phyloP scores from a whole-genome alignment of 2,888 invertebrate species.

The Drosophila pseudotalamancana region DNA sequence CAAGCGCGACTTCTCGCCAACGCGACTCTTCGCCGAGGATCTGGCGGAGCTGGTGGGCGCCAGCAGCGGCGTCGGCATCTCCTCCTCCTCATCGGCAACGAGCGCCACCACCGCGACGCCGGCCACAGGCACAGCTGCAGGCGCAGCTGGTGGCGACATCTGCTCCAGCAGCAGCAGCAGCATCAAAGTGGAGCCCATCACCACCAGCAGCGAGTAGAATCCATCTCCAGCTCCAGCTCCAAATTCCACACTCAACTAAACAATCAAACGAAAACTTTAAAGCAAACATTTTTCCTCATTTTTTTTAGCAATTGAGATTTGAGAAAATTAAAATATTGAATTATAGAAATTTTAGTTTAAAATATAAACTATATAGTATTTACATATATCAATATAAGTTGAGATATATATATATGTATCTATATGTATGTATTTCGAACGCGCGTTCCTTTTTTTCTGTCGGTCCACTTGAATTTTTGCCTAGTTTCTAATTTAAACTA shows the following conservation, averaged over 20 bases:
- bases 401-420: not conserved
- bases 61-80: constrained; percentile 48
- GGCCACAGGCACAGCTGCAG: constrained; percentile 26
- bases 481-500: constrained; percentile 28
- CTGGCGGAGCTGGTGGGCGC: constrained; percentile 84
- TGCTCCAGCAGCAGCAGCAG: constrained; percentile 84
- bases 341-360: constrained; percentile 14
- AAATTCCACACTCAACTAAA: constrained; percentile 31
- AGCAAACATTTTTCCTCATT: constrained; percentile 5
- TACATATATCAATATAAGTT: constrained; percentile 16
- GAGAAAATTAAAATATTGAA: constrained; percentile 4
- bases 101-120: constrained; percentile 33
- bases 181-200: constrained; percentile 90
- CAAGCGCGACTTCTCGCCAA: constrained; percentile 86
- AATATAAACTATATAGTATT: constrained; percentile 24
- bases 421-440: constrained; percentile 19
- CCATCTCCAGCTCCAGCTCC: constrained; percentile 1
- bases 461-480: constrained; percentile 50
- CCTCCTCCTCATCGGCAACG: constrained; percentile 42
- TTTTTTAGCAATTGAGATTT: constrained; percentile 34
- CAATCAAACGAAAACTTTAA: constrained; percentile 20
- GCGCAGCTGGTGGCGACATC: not conserved
- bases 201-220: constrained; percentile 81
- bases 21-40: constrained; percentile 89
- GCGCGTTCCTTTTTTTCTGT: constrained; percentile 48